A percentile compares a stretch with the other conserved stretches of the same genome.
phyloP scores from a whole-genome alignment of 2,888 invertebrate species.

The Drosophila melanosoma region DNA sequence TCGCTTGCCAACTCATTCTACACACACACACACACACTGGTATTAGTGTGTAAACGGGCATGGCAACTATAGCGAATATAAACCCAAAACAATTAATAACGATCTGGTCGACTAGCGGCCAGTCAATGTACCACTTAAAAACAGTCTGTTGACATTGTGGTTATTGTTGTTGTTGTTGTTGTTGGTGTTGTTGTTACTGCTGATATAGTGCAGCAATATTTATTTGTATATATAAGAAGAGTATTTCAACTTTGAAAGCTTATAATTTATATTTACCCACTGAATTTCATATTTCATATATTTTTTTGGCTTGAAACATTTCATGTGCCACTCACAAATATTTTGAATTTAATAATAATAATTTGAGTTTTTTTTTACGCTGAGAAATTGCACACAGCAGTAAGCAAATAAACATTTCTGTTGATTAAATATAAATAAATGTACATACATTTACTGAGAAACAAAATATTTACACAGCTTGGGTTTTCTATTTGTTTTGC shows the following conservation, averaged over 20 bases:
- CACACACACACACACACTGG: background rate
- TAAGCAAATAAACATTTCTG: constrained; percentile 10
- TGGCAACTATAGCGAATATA: constrained; percentile 3
- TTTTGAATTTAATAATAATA: background rate
- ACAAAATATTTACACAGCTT: background rate
- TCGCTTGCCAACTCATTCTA: constrained; percentile 20
- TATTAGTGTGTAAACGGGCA: constrained; percentile 2
- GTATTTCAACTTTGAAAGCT: background rate
- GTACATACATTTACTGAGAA: background rate
- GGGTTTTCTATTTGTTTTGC: background rate
- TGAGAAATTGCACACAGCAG: background rate
- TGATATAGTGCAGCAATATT: background rate
- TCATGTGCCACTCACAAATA: background rate
- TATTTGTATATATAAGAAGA: background rate
- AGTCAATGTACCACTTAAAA: background rate
- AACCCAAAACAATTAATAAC: background rate
- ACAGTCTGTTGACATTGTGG: constrained; percentile 1
- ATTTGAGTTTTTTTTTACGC: background rate
- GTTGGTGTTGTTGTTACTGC: background rate
- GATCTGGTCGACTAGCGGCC: background rate
- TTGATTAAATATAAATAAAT: background rate
- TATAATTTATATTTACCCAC: background rate
- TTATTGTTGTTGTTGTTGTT: background rate
- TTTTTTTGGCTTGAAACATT: background rate
- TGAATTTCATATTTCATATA: background rate